These are phyloP conservation scores for Gouania willdenowi DNA, from an alignment of 2,797 vertebrate genomes.

Conservation along the genomic window DNA sequence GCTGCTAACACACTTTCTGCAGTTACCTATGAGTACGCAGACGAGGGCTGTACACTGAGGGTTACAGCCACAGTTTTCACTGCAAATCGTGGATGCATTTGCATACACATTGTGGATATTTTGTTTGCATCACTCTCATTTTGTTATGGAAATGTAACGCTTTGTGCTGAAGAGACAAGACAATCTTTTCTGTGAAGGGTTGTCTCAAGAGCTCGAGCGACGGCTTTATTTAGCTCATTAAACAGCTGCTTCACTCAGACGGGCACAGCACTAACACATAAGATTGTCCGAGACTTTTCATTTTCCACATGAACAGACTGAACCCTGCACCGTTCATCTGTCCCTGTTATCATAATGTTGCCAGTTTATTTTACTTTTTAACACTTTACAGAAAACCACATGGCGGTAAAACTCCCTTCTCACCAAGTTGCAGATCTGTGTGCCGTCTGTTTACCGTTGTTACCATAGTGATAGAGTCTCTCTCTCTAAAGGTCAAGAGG, in stretches of 20 bases:
- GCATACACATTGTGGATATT: constrained; percentile 28
- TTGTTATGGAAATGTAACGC: constrained; percentile 34
- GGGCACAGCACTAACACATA: constrained; percentile 37
- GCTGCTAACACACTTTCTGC: constrained; percentile 1
- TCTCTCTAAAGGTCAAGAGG: constrained; percentile 88
- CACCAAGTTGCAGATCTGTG: constrained; percentile 39
- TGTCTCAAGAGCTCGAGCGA: constrained; percentile 38
- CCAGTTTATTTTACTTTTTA: too few relatives aligned
- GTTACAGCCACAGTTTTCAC: constrained; percentile 9
- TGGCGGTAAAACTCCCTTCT: background rate
- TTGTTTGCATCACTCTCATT: constrained; percentile 18
- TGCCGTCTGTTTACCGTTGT: constrained; percentile 52
- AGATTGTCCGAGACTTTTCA: constrained; percentile 31
- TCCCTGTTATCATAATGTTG: constrained; percentile 1
- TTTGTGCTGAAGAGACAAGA: constrained; percentile 36
- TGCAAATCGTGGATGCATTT: constrained; percentile 15
- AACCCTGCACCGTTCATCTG: constrained; percentile 27
- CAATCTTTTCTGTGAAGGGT: constrained; percentile 44
- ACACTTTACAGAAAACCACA: background rate
- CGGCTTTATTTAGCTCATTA: constrained; percentile 71
- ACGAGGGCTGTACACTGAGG: constrained; percentile 5
- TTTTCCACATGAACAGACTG: constrained; percentile 44
- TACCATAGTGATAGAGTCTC: constrained; percentile 53
- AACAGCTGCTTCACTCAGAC: constrained; percentile 66
- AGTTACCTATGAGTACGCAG: constrained; percentile 10